These are phyloP conservation scores for Sitobion miscanthi DNA, from an alignment of 1,140 invertebrate species.

Conservation along the genomic window DNA sequence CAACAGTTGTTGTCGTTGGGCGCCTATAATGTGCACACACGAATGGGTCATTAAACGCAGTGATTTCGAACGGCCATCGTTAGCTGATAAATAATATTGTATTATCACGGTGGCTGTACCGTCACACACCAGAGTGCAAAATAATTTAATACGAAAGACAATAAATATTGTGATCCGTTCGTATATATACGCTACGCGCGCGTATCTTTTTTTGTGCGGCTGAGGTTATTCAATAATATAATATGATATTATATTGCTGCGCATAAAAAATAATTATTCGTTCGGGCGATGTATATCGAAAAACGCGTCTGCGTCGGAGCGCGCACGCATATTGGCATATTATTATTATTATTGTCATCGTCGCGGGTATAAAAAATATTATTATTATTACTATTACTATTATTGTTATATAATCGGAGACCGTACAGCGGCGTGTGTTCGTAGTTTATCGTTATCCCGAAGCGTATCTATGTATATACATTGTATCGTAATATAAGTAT, in stretches of 20 bases:
- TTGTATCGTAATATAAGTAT: not conserved
- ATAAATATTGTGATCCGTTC: not conserved
- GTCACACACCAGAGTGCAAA: not conserved
- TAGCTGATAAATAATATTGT: not conserved
- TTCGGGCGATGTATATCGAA: not conserved
- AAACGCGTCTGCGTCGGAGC: not conserved
- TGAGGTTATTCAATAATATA: too few relatives aligned
- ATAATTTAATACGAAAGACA: not conserved
- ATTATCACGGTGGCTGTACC: too few relatives aligned
- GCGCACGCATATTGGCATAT: not conserved
- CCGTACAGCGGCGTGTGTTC: not conserved
- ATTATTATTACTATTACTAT: not conserved
- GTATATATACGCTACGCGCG: not conserved
- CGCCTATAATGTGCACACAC: not conserved
- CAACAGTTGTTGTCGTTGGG: not conserved
- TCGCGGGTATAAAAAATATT: too few relatives aligned
- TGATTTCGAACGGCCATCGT: not conserved
- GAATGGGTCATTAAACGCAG: not conserved
- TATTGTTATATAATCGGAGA: conserved; percentile 8
- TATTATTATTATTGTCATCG: not conserved
- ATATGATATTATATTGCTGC: not conserved
- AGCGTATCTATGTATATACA: not conserved
- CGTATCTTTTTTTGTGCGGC: too few relatives aligned
- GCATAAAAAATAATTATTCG: not conserved
- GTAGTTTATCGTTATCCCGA: not conserved